Conservation (phyloP, 64 coral and sea anemone genomes). For the Catalaphyllia jardinei region DNA sequence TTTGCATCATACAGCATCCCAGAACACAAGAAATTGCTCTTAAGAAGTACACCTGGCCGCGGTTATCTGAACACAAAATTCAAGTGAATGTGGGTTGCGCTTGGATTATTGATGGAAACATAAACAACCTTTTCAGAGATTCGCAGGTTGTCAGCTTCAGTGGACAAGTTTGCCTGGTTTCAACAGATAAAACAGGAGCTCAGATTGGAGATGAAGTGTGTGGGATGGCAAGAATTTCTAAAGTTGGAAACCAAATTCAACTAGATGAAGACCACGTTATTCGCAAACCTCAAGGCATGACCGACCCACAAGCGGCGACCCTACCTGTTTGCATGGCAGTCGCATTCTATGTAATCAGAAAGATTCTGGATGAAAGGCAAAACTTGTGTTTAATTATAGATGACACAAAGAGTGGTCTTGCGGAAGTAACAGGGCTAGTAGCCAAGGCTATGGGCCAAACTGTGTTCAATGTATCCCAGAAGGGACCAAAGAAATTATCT, state of each 20-base stretch:
- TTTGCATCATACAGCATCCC: conserved; percentile 41
- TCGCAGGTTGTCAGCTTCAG: conserved; percentile 38
- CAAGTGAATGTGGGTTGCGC: conserved; percentile 52
- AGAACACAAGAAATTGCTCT: conserved; percentile 39
- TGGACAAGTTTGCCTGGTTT: conserved; percentile 9
- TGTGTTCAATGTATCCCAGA: background rate
- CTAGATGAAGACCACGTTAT: conserved; percentile 38
- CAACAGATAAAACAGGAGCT: background rate
- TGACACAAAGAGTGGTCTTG: conserved; percentile 58
- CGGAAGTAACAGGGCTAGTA: conserved; percentile 26
- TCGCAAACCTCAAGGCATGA: conserved; percentile 50
- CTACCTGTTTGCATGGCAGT: conserved; percentile 54
- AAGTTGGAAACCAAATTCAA: conserved; percentile 46
- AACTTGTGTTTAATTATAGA: conserved; percentile 34
- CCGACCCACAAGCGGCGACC: conserved; percentile 52
- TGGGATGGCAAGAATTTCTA: conserved; percentile 39
- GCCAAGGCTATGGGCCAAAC: conserved; percentile 57
- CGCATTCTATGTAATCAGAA: conserved; percentile 28
- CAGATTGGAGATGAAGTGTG: conserved; percentile 49
- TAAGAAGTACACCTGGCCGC: conserved; percentile 32
- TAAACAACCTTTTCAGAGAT: background rate
- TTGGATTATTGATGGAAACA: conserved; percentile 53
- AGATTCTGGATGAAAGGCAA: background rate
- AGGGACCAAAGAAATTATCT: background rate
- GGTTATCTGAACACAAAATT: conserved; percentile 25